A percentile compares a stretch with the other conserved stretches of the same genome.
Evolutionary conservation across 2,797 vertebrate genomes (phyloP).

Genomic region (Macropodus opercularis): DNA sequence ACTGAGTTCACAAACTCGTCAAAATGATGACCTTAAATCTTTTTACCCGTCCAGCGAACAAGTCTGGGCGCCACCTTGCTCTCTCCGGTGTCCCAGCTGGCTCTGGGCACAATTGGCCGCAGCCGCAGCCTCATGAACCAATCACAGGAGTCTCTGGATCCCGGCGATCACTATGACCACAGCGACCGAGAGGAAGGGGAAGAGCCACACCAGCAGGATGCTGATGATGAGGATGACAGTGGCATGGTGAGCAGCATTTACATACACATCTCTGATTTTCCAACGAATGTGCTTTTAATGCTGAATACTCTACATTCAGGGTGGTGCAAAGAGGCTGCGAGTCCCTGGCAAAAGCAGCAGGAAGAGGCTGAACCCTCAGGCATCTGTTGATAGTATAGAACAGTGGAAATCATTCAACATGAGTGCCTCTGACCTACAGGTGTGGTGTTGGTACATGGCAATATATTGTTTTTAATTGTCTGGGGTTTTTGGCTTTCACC

Average conservation of each 20-base stretch:
- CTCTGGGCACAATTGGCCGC: constrained; percentile 83
- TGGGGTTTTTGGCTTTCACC: no score
- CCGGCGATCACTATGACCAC: constrained; percentile 81
- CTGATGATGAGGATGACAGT: constrained; percentile 88
- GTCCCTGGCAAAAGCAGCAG: constrained; percentile 87
- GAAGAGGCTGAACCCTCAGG: constrained; percentile 90
- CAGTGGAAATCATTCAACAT: constrained; percentile 84
- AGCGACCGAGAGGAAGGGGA: constrained; percentile 82
- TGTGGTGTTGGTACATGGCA: no score
- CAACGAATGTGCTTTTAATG: constrained; percentile 16
- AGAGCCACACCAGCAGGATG: constrained; percentile 83
- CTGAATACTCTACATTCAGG: constrained; percentile 55
- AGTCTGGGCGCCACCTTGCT: constrained; percentile 82
- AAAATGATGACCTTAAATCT: background rate
- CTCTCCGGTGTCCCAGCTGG: constrained; percentile 83
- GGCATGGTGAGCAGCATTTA: constrained; percentile 77
- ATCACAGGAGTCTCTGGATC: constrained; percentile 84
- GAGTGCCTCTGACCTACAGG: constrained; percentile 82
- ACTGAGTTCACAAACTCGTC: background rate
- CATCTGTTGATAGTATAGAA: constrained; percentile 87
- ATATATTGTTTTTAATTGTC: no score
- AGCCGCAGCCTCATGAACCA: constrained; percentile 83
- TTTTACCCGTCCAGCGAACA: constrained; percentile 72
- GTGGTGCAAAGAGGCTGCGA: constrained; percentile 80
- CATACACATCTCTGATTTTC: background rate